Evolutionary conservation across 2,888 invertebrate genomes (phyloP), one percentile per base, ranked within the genome.

Genomic region (Netelia melanura): DNA sequence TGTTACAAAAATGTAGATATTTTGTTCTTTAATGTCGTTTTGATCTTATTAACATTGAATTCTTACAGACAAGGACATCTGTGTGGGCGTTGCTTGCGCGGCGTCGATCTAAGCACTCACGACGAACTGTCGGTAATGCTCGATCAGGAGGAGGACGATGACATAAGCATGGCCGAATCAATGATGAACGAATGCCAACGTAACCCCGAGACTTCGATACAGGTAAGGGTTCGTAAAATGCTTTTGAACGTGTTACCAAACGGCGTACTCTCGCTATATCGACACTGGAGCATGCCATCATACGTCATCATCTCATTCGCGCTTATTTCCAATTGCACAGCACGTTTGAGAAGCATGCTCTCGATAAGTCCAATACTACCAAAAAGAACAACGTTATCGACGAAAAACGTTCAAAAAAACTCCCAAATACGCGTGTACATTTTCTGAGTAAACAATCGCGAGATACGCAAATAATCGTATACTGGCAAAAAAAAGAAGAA

Each of bases 1-100:
- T 43, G n/a, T 17, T n/a, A 30, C 67, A 25, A 11, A 25, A 11
- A 43, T 25, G 8, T 21, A 2, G 21, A 3, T 17, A 14, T n/a
- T 54, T 54, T 10, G 30, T 30, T n/a, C 17, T 44, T 61, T n/a
- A n/a, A 54, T 11, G 21, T 56, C 38, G 11, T 67, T 21, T 17
- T 54, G 10, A 48, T 38, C 1, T 38, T 38, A 5, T 38, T 38
- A 38, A 38, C 6, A 5, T 38, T 38, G 38, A 38, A 38, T 38
- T 38, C 87, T 92, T 92, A 3, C 94, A 97, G 97, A 91, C 97
- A 97, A 95, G 97, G 97, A 11, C 97, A 97, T 91, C 95, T 97
- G 90, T 98, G 98, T 94, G 96, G 96, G 89, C 96, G 97, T 90
- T 98, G 98, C 93, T 95, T 97, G 75, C 95, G 97, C 84, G 96